Evolutionary conservation across 2,113 vertebrate species (phyloP).

Genomic region (Cryptomyrus ogoouensis): DNA sequence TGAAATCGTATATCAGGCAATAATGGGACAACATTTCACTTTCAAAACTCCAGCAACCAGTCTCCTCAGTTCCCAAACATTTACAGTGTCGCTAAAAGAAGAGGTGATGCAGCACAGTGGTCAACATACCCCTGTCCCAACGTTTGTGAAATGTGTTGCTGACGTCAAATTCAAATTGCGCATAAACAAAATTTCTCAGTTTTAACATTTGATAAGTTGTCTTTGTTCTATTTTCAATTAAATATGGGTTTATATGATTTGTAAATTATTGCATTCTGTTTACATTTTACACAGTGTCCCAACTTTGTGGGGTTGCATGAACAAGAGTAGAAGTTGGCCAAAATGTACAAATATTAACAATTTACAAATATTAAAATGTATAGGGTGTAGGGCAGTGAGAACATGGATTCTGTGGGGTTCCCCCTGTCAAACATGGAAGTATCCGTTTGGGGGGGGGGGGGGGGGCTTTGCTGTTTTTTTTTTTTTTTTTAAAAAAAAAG

Average conservation of each 20-base stretch:
- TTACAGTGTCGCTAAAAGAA: not conserved
- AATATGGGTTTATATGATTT: not conserved
- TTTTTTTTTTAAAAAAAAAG: not conserved
- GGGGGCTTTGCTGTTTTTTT: too few species aligned
- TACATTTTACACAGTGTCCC: not conserved
- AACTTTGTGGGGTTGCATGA: not conserved
- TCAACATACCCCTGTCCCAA: not conserved
- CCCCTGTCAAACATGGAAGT: not conserved
- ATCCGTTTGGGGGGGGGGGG: not conserved
- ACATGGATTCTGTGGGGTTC: not conserved
- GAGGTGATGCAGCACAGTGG: not conserved
- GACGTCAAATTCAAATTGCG: not conserved
- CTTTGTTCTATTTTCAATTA: not conserved
- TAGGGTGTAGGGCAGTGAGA: not conserved
- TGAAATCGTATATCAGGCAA: not conserved
- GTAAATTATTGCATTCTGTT: not conserved
- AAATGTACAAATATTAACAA: not conserved
- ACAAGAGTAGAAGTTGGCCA: not conserved
- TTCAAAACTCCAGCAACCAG: not conserved
- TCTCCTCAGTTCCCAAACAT: not conserved
- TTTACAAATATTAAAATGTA: not conserved
- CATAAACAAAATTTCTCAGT: not conserved
- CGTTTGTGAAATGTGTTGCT: not conserved
- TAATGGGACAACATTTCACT: not conserved
- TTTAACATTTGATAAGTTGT: not conserved